Conservation (phyloP, 1,140 invertebrate species). For the Sycophaga agraensis region DNA sequence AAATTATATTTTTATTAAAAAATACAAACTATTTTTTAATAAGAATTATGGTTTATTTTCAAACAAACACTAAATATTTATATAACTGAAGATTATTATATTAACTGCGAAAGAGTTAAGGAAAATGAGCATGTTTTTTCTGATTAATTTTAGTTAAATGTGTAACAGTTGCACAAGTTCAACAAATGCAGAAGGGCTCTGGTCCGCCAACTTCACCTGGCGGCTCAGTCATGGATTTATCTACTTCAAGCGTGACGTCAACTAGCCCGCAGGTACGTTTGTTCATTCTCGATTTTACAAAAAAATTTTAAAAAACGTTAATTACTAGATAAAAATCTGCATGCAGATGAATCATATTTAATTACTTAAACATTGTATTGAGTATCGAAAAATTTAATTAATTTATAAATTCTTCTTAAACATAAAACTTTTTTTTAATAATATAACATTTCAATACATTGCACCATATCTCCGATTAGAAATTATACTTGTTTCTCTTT, state of each 20-base stretch:
- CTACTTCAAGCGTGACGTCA: conserved; percentile 79
- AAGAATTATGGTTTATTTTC: no score
- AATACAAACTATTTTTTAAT: no score
- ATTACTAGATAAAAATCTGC: no score
- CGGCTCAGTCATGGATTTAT: conserved; percentile 82
- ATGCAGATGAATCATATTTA: no score
- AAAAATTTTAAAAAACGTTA: no score
- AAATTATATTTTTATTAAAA: no score
- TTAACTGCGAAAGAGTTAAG: conserved; percentile 21
- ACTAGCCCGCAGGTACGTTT: conserved; percentile 75
- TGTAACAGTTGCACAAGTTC: conserved; percentile 74
- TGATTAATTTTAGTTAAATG: conserved; percentile 72
- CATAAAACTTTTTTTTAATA: no score
- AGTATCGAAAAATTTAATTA: neutral
- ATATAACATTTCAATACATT: no score
- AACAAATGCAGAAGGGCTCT: conserved; percentile 57
- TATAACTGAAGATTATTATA: conserved; percentile 6
- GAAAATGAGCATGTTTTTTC: neutral
- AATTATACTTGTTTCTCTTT: no score
- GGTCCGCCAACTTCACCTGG: conserved; percentile 68
- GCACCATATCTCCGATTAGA: no score
- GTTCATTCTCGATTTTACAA: neutral
- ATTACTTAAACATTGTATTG: neutral
- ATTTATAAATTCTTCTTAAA: neutral
- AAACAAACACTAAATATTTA: no score